Percentiles rank a stretch among this genome's conserved stretches.
Conservation (phyloP, 2,113 vertebrate genomes). For the Lipotes vexillifer region DNA sequence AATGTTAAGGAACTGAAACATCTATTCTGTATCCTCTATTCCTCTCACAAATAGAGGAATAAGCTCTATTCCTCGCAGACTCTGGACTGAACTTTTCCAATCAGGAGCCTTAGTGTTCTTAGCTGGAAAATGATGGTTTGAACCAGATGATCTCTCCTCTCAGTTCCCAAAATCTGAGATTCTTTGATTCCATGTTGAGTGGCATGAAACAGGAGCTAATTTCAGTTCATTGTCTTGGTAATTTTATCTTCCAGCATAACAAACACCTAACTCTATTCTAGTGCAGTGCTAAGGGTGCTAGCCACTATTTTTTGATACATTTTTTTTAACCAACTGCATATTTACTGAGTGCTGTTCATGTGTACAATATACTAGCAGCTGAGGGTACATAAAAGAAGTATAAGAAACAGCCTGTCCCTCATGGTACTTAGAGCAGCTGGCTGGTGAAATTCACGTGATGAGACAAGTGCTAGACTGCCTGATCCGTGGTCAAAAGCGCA, state of each 20-base stretch:
- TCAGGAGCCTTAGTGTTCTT: neutral
- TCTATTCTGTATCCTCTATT: neutral
- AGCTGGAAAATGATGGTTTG: neutral
- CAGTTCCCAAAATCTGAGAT: neutral
- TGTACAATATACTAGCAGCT: neutral
- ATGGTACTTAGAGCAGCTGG: neutral
- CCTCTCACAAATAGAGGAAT: neutral
- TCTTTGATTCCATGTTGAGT: neutral
- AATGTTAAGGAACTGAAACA: neutral
- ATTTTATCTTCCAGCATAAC: neutral
- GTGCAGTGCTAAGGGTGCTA: neutral
- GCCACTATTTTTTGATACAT: neutral
- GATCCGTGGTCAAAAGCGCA: neutral
- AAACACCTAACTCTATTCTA: neutral
- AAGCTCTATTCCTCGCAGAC: neutral
- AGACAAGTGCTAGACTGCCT: neutral
- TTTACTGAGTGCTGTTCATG: neutral
- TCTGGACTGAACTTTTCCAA: neutral
- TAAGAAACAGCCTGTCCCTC: neutral
- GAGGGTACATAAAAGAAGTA: neutral
- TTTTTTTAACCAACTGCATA: neutral
- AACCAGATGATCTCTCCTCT: neutral
- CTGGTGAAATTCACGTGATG: neutral
- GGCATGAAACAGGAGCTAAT: neutral
- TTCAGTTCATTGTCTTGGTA: neutral